Percentiles rank a stretch among this genome's conserved stretches.
These are phyloP conservation scores for Melanerpes formicivorus DNA, from an alignment of 2,113 vertebrate genomes.

Conservation along the genomic window DNA sequence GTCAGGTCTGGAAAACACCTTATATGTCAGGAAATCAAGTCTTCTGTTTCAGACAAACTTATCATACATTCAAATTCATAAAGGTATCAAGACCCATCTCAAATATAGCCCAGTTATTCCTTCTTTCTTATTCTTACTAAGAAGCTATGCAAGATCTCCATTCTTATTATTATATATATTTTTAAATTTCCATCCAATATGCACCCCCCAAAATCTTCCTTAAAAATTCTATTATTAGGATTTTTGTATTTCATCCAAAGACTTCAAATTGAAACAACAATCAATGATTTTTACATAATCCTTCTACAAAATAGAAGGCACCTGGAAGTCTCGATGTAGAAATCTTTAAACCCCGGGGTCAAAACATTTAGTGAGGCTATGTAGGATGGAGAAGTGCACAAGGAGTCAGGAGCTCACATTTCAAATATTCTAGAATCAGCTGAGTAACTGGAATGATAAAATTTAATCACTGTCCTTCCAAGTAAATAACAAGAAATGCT, in stretches of 20 bases:
- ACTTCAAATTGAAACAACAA: neutral
- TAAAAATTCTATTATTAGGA: neutral
- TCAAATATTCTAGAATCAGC: slow-evolving; percentile 30
- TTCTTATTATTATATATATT: neutral
- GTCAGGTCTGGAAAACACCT: neutral
- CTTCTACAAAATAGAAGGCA: neutral
- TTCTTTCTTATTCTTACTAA: neutral
- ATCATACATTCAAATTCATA: neutral
- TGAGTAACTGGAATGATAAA: neutral
- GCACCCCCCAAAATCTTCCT: neutral
- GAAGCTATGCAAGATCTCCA: neutral
- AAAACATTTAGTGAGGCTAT: neutral
- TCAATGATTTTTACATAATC: neutral
- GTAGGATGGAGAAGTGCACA: neutral
- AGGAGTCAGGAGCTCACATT: neutral
- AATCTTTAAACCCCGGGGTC: neutral
- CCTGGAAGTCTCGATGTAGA: neutral
- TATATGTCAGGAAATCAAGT: neutral
- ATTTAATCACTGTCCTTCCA: slow-evolving; percentile 21
- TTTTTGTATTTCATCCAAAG: neutral
- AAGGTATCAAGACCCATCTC: neutral
- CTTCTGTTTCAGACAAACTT: neutral
- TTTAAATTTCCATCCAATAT: neutral
- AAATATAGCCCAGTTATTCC: neutral
- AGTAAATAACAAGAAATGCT: slow-evolving; percentile 22